These are phyloP conservation scores for Opisthograptis luteolata DNA, from an alignment of 2,888 invertebrate species.

Conservation along the genomic window DNA sequence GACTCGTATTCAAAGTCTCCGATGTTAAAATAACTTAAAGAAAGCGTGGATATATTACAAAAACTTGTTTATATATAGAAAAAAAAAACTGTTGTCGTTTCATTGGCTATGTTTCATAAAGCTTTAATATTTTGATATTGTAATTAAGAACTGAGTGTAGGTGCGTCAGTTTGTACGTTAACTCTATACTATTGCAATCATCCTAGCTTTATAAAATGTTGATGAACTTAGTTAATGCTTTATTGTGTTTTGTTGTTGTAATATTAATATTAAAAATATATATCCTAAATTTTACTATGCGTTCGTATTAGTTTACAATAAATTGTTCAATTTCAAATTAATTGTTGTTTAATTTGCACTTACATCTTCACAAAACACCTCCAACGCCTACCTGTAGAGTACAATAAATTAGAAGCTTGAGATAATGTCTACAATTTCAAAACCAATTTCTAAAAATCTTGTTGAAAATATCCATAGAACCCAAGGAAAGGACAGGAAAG, in stretches of 20 bases:
- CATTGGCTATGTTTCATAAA: slow-evolving; percentile 75
- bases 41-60: slow-evolving; percentile 15
- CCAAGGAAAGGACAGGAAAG: no score
- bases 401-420: no score
- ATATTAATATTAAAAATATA: slow-evolving; percentile 78
- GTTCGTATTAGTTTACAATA: slow-evolving; percentile 83
- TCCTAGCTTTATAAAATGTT: slow-evolving; percentile 77
- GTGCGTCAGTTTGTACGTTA: slow-evolving; percentile 59
- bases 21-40: slow-evolving; percentile 32
- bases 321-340: slow-evolving; percentile 74
- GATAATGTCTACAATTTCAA: no score
- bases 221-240: slow-evolving; percentile 78
- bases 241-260: slow-evolving; percentile 78
- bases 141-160: slow-evolving; percentile 48
- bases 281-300: slow-evolving; percentile 83
- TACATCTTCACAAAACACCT: not conserved
- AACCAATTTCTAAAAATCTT: no score
- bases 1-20: slow-evolving; percentile 35
- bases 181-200: slow-evolving; percentile 57
- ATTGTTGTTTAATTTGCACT: slow-evolving; percentile 26
- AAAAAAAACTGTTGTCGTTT: slow-evolving; percentile 71
- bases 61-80: slow-evolving; percentile 51
- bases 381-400: no score
- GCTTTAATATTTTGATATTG: slow-evolving; percentile 77
- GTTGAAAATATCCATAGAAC: no score